Evolutionary conservation across 2,113 vertebrate genomes (phyloP).

Genomic region (Pampusana beccarii): DNA sequence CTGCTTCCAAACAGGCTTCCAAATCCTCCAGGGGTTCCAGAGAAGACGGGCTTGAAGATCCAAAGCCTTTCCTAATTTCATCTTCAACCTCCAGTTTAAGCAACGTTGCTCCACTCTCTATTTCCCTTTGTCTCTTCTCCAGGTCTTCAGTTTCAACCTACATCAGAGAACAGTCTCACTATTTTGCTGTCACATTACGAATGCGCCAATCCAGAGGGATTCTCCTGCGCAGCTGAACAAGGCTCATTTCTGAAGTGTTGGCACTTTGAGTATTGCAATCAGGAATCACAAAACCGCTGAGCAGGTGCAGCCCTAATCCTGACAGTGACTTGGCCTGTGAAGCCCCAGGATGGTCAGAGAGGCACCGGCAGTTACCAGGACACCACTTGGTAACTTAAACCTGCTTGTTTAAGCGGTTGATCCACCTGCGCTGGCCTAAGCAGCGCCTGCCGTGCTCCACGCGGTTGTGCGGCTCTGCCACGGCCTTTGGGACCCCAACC

Average conservation of each 20-base stretch:
- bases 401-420: neutral
- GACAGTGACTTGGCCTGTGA: neutral
- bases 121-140: constrained; percentile 72
- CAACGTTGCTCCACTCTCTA: constrained; percentile 61
- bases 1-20: constrained; percentile 36
- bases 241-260: neutral
- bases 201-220: neutral
- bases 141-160: constrained; percentile 73
- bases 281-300: neutral
- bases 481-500: neutral
- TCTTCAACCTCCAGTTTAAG: constrained; percentile 78
- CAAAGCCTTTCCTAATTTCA: constrained; percentile 71
- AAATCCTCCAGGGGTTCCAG: constrained; percentile 1
- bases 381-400: neutral
- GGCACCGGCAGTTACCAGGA: neutral
- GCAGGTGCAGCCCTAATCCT: neutral
- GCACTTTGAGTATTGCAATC: neutral
- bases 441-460: neutral
- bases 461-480: neutral
- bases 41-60: constrained; percentile 54
- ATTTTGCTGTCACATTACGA: neutral
- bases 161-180: neutral
- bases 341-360: neutral
- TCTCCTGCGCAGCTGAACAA: neutral
- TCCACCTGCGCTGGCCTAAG: neutral